phyloP scores from a whole-genome alignment of 2,113 vertebrate genomes.

The Piprites chloris region DNA sequence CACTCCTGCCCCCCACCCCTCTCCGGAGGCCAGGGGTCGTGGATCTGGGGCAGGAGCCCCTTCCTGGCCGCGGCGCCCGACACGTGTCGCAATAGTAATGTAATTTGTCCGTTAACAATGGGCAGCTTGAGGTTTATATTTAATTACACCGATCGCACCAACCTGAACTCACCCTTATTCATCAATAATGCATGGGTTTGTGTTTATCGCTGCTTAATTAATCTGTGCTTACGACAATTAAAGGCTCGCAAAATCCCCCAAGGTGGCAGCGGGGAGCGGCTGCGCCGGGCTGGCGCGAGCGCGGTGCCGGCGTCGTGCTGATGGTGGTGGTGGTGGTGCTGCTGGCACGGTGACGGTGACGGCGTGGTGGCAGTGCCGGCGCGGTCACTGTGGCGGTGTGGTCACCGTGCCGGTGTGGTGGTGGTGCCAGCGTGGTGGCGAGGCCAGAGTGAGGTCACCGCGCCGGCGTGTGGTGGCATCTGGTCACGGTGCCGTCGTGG shows the following conservation, averaged over 20 bases:
- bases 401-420: too few species aligned
- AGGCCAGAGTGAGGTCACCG: not conserved
- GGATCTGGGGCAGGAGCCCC: not conserved
- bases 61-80: not conserved
- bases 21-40: not conserved
- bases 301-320: not conserved
- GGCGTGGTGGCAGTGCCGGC: not conserved
- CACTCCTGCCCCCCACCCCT: not conserved
- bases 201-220: slow-evolving; percentile 73
- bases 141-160: slow-evolving; percentile 64
- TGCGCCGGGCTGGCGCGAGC: not conserved
- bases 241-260: slow-evolving; percentile 68
- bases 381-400: not conserved
- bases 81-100: slow-evolving; percentile 51
- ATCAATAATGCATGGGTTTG: slow-evolving; percentile 72
- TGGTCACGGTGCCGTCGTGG: not conserved
- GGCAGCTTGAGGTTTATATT: slow-evolving; percentile 69
- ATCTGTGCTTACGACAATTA: slow-evolving; percentile 72
- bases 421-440: too few species aligned
- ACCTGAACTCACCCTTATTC: slow-evolving; percentile 63
- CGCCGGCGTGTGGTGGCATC: not conserved
- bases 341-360: not conserved
- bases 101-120: slow-evolving; percentile 67
- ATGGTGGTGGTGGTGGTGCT: too few species aligned
- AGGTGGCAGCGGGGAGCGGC: slow-evolving; percentile 51